These are phyloP conservation scores for Catostylus mosaicus DNA, from an alignment of 30 jellyfish, hydroid and myxozoan species.

Conservation along the genomic window DNA sequence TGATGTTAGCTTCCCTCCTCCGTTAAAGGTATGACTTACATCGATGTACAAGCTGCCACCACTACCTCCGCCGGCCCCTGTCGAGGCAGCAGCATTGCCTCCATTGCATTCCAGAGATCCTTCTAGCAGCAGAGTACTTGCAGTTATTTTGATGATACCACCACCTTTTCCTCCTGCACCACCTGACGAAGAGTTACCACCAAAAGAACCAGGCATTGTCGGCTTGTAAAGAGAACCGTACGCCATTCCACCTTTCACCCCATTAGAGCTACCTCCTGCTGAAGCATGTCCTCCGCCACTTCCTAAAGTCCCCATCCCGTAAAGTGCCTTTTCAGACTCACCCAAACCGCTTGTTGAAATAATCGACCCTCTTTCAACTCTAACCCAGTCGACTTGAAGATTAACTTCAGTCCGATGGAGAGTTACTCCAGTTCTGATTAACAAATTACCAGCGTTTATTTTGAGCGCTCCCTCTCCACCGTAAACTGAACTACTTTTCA, in stretches of 20 bases:
- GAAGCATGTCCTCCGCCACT: slow-evolving; percentile 80
- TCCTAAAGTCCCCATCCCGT: slow-evolving; percentile 35
- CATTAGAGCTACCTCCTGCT: slow-evolving; percentile 37
- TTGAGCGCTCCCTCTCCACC: slow-evolving; percentile 53
- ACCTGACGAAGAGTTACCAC: slow-evolving; percentile 46
- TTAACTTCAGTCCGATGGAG: slow-evolving; percentile 28
- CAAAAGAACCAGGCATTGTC: slow-evolving; percentile 44
- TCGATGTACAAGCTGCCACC: slow-evolving; percentile 52
- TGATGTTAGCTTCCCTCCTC: slow-evolving; percentile 52
- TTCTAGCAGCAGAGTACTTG: slow-evolving; percentile 33
- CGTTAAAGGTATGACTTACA: slow-evolving; percentile 36
- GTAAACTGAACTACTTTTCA: slow-evolving; percentile 54
- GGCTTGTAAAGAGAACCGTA: slow-evolving; percentile 52
- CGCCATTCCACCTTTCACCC: slow-evolving; percentile 39
- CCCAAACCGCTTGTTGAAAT: slow-evolving; percentile 57
- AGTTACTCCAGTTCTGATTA: slow-evolving; percentile 52
- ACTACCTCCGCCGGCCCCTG: slow-evolving; percentile 70
- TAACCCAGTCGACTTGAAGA: slow-evolving; percentile 47
- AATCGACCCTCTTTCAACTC: slow-evolving; percentile 62
- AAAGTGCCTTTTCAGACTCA: slow-evolving; percentile 3
- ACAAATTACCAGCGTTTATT: slow-evolving; percentile 42
- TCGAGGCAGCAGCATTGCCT: slow-evolving; percentile 9
- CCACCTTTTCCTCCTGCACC: slow-evolving; percentile 68
- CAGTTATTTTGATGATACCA: slow-evolving; percentile 25
- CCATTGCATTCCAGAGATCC: slow-evolving; percentile 64